Base-by-base conservation (phyloP, 2,888 invertebrate genomes). In the Lymantria dispar region DNA sequence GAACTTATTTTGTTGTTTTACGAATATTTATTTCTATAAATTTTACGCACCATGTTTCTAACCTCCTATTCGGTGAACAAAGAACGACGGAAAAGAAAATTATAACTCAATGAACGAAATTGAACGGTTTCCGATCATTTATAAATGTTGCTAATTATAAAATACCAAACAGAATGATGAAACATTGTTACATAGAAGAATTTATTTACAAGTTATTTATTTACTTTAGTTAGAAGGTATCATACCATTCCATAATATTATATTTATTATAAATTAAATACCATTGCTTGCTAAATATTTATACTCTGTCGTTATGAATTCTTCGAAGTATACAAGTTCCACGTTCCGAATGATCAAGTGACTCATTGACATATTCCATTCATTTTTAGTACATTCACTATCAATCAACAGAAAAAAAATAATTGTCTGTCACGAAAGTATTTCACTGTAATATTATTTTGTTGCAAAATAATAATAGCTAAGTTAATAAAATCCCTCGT, bases 11-110 rank as follows among this genome's bases (percentile, higher is more conserved):
- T 10, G 30, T 5, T 30, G 33, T 10, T 33, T 10, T 10, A 33
- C 33, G 14, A 49, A 48, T 65, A 73, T 70, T 74, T 78, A 77
- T 70, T 56, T 58, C 55, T 68, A 63, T 79, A 83, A 80, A 74
- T 61, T 69, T 72, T 87, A 91, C 90, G 80, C 81, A 91, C 90
- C 90, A 91, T 91, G 82, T 80, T 90, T 85, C 80, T 90, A 91
- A 91, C 90, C 90, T 91, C 89, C 83, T 82, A 82, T 69, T 75
- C 83, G 70, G 79, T 81, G 83, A 80, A 85, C 83, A 80, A 83
- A 83, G 83, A 85, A 74, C 80, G 83, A 83, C 73, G 84, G 79
- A 87, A 89, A 87, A 85, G 87, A 83, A 73, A 43, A 70, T 68
- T 54, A 46, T 42, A 53, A 47, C 75, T 84, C 77, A 85, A 85